phyloP scores from a whole-genome alignment of 1,140 invertebrate genomes.

The Zophobas morio region DNA sequence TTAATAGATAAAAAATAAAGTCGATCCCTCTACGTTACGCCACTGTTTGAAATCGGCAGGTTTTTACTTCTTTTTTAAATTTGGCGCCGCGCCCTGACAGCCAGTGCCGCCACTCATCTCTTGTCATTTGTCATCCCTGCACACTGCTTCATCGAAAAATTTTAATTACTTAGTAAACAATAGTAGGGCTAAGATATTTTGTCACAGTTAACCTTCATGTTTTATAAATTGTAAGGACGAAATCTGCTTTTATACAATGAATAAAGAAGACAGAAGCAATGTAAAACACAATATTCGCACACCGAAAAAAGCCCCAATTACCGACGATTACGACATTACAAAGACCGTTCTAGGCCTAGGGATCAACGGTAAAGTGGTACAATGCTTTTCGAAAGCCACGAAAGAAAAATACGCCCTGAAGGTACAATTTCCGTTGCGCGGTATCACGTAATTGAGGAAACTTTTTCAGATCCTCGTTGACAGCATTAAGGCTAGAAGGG shows the following conservation, averaged over 20 bases:
- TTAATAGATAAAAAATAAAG: too few species aligned
- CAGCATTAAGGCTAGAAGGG: slow-evolving; percentile 90
- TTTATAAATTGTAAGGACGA: neutral
- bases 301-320: slow-evolving; percentile 86
- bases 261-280: slow-evolving; percentile 13
- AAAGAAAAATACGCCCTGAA: slow-evolving; percentile 90
- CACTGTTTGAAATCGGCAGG: too few species aligned
- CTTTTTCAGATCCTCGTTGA: slow-evolving; percentile 88
- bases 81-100: too few species aligned
- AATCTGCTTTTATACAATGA: neutral
- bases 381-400: slow-evolving; percentile 79
- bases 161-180: slow-evolving; percentile 11
- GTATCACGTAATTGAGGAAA: neutral
- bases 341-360: slow-evolving; percentile 95
- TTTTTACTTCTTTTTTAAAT: too few species aligned
- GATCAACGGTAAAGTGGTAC: slow-evolving; percentile 95
- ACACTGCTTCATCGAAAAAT: neutral
- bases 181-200: neutral
- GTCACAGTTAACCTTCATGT: neutral
- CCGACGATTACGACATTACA: slow-evolving; percentile 95
- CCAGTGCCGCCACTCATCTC: too few species aligned
- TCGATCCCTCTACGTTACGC: too few species aligned
- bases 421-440: slow-evolving; percentile 69
- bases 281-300: slow-evolving; percentile 57
- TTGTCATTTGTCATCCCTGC: too few species aligned